A percentile compares a stretch with the other conserved stretches of the same genome.
These are phyloP conservation scores for Acronicta alni DNA, from an alignment of 2,888 invertebrate species.

Conservation along the genomic window DNA sequence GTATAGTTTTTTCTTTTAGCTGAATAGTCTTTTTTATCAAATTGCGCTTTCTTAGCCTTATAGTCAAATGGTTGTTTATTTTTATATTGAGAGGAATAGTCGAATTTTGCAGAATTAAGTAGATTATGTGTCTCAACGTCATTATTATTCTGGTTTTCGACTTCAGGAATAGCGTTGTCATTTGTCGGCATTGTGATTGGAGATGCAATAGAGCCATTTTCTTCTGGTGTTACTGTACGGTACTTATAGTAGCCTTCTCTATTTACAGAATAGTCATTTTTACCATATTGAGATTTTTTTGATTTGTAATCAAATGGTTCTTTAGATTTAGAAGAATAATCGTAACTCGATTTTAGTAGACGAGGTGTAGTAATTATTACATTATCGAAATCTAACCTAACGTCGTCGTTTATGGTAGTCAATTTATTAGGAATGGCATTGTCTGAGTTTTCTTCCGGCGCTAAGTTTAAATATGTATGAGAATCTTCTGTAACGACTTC, in stretches of 20 bases:
- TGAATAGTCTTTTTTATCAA: conserved; percentile 44
- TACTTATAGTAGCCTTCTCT: conserved; percentile 29
- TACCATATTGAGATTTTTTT: conserved; percentile 21
- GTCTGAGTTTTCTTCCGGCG: too few species aligned
- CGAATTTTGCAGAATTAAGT: conserved; percentile 18
- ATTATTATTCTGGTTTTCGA: not conserved
- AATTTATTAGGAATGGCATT: too few species aligned
- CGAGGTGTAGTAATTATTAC: too few species aligned
- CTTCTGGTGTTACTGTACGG: conserved; percentile 5
- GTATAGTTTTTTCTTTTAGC: conserved; percentile 35
- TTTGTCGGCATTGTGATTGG: not conserved
- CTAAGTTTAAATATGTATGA: too few species aligned
- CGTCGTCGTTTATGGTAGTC: too few species aligned
- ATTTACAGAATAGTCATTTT: conserved; percentile 27
- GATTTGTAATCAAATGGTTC: conserved; percentile 31
- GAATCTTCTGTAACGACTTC: too few species aligned
- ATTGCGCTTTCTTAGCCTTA: conserved; percentile 55
- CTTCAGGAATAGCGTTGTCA: not conserved
- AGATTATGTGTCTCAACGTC: conserved; percentile 8
- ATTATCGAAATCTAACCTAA: too few species aligned
- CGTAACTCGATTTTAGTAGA: conserved; percentile 7
- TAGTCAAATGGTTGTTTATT: conserved; percentile 50
- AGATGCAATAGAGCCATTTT: not conserved
- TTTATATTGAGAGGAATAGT: conserved; percentile 28
- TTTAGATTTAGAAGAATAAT: conserved; percentile 32